Conservation (phyloP, 1,140 invertebrate genomes). For the Asobara japonica region DNA sequence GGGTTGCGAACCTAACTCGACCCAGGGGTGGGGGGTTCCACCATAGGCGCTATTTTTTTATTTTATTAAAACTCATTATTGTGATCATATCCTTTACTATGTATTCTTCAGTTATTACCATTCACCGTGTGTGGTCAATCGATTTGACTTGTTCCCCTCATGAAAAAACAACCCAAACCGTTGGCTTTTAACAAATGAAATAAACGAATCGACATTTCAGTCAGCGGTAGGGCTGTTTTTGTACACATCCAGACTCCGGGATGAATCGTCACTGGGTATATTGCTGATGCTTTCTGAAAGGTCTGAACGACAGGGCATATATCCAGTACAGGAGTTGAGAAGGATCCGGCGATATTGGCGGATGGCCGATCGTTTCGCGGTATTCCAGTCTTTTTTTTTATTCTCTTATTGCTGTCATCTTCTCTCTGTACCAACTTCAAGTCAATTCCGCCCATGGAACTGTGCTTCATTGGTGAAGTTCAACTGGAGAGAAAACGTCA, state of each 20-base stretch:
- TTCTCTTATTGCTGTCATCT: background rate
- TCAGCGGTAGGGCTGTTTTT: background rate
- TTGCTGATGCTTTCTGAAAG: background rate
- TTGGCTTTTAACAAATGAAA: background rate
- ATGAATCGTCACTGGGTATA: background rate
- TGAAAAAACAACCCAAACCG: background rate
- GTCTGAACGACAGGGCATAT: background rate
- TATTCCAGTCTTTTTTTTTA: background rate
- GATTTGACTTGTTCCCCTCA: background rate
- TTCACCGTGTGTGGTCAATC: background rate
- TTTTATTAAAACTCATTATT: no score
- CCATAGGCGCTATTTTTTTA: no score
- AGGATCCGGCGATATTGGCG: background rate
- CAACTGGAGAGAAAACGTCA: background rate
- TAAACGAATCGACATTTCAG: slow-evolving; percentile 9
- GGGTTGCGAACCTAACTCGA: no score
- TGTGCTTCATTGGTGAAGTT: background rate
- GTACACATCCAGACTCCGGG: background rate
- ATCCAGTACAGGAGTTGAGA: background rate
- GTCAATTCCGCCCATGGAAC: background rate
- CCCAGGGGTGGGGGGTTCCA: no score
- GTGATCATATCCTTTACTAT: no score
- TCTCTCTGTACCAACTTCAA: background rate
- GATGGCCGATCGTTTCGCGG: background rate
- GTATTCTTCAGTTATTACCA: no score